phyloP scores from a whole-genome alignment of 2,888 invertebrate genomes.

The Caenorhabditis sulstoni region DNA sequence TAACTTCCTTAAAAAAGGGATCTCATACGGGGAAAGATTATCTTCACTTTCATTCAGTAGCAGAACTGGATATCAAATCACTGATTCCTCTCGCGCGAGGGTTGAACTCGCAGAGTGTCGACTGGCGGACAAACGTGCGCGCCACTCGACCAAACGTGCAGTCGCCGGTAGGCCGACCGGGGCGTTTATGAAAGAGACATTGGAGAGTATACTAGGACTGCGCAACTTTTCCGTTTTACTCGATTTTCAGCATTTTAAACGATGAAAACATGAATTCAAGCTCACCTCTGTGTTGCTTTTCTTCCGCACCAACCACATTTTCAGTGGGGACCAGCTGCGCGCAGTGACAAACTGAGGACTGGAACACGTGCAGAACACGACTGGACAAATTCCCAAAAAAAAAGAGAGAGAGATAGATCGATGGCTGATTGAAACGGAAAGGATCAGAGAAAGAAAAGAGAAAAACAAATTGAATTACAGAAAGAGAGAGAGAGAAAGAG shows the following conservation, averaged over 20 bases:
- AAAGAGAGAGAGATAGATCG: constrained; percentile 12
- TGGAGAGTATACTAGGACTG: background rate
- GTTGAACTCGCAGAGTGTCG: constrained; percentile 23
- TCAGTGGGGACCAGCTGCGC: too few species aligned
- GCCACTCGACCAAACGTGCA: constrained; percentile 49
- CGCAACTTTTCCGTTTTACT: background rate
- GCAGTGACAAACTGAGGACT: too few species aligned
- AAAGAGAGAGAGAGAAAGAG: constrained; percentile 32
- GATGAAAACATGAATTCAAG: background rate
- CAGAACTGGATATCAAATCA: constrained; percentile 59
- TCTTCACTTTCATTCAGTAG: constrained; percentile 60
- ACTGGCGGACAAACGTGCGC: constrained; percentile 26
- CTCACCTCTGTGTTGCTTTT: constrained; percentile 23
- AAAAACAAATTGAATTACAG: constrained; percentile 37
- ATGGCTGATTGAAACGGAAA: constrained; percentile 31
- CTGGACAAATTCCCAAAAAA: too few species aligned
- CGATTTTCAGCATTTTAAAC: background rate
- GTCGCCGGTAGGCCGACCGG: background rate
- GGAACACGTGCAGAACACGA: too few species aligned
- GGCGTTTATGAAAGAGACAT: constrained; percentile 13
- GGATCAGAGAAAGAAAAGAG: constrained; percentile 22
- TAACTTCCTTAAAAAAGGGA: constrained; percentile 44
- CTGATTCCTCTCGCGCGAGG: constrained; percentile 41
- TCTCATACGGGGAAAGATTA: constrained; percentile 58
- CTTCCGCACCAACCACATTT: background rate